A percentile compares a stretch with the other conserved stretches of the same genome.
phyloP scores from a whole-genome alignment of 2,113 vertebrate genomes.

The Etheostoma cragini region DNA sequence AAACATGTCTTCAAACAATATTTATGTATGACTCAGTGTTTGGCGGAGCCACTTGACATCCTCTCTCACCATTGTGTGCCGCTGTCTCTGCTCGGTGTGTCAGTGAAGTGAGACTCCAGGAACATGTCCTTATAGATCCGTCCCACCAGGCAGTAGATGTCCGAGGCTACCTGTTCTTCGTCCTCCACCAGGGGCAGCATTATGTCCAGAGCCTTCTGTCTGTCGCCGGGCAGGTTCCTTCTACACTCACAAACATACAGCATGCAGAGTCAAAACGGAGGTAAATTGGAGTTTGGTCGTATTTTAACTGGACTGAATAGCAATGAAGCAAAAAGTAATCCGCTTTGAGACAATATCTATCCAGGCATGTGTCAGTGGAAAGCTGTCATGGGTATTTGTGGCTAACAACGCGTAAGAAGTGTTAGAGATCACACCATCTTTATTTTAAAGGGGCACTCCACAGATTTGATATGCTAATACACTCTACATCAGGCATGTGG shows the following conservation, averaged over 20 bases:
- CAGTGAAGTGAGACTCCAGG: conserved; percentile 93
- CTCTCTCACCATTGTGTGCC: conserved; percentile 89
- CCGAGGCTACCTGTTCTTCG: conserved; percentile 94
- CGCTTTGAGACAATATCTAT: background rate
- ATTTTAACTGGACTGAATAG: background rate
- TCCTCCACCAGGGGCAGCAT: conserved; percentile 94
- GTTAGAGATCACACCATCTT: background rate
- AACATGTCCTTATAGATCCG: conserved; percentile 98
- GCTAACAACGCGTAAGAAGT: background rate
- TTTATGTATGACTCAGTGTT: conserved; percentile 37
- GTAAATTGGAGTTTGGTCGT: background rate
- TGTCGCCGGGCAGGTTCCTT: conserved; percentile 92
- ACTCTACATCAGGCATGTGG: background rate
- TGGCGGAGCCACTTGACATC: conserved; percentile 3
- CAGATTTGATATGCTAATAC: background rate
- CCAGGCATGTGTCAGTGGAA: background rate
- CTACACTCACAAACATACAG: conserved; percentile 72
- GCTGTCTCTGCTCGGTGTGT: conserved; percentile 92
- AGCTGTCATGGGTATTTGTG: background rate
- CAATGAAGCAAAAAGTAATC: background rate
- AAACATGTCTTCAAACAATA: conserved; percentile 35
- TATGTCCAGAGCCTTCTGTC: conserved; percentile 93
- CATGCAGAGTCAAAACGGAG: background rate
- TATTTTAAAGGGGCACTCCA: background rate
- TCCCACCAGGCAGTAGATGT: conserved; percentile 97